Conservation (phyloP, 2,113 vertebrate genomes). For the Narcine bancroftii region DNA sequence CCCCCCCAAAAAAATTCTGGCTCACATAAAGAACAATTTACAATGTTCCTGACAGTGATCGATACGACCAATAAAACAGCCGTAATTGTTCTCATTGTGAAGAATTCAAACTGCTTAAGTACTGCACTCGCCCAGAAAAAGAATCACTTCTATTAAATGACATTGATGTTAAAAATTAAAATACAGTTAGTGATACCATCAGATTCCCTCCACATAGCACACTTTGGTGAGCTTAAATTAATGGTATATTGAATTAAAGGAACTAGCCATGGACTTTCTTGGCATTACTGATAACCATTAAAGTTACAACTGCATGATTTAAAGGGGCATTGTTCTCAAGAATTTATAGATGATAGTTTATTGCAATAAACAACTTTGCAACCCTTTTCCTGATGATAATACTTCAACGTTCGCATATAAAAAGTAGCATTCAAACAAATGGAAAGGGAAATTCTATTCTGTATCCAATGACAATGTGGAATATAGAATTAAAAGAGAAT, state of each 20-base stretch:
- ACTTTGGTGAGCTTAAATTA: not conserved
- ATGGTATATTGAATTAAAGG: not conserved
- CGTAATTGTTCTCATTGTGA: not conserved
- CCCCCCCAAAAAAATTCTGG: not conserved
- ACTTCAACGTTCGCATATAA: not conserved
- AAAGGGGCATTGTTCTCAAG: conserved; percentile 35
- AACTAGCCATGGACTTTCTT: not conserved
- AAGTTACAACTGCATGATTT: conserved; percentile 17
- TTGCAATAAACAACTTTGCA: not conserved
- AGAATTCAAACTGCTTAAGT: not conserved
- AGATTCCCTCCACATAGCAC: not conserved
- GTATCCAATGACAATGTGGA: not conserved
- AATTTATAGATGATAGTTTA: not conserved
- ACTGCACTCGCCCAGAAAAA: not conserved
- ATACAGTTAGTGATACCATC: not conserved
- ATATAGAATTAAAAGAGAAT: not conserved
- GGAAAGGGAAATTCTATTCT: not conserved
- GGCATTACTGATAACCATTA: not conserved
- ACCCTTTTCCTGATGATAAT: not conserved
- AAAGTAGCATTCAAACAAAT: too few species aligned
- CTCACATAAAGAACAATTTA: not conserved
- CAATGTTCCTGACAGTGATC: not conserved
- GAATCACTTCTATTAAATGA: not conserved
- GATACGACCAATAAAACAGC: conserved; percentile 9
- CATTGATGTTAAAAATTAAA: conserved; percentile 8